A percentile compares a stretch with the other conserved stretches of the same genome.
Evolutionary conservation across 2,797 vertebrate species (phyloP).

Genomic region (Pseudomugil gertrudae): DNA sequence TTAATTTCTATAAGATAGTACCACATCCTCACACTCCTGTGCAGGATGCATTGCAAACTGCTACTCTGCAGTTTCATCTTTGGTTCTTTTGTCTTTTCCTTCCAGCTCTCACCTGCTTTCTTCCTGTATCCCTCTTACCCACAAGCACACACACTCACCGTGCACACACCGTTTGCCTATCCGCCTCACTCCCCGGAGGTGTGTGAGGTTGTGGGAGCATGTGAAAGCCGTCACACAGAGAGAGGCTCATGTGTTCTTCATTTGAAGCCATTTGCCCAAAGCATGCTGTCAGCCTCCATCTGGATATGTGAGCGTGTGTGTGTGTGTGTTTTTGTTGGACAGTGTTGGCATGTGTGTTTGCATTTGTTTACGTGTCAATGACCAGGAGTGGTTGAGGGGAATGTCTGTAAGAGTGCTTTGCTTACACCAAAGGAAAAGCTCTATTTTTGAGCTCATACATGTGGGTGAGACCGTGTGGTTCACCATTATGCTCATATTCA

Average conservation of each 20-base stretch:
- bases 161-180: constrained; percentile 19
- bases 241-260: constrained; percentile 77
- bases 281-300: constrained; percentile 81
- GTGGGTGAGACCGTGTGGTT: constrained; percentile 26
- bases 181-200: constrained; percentile 58
- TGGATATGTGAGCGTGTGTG: constrained; percentile 54
- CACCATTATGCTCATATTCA: constrained; percentile 27
- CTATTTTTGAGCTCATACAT: constrained; percentile 48
- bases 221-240: constrained; percentile 79
- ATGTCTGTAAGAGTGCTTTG: constrained; percentile 57
- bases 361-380: constrained; percentile 75
- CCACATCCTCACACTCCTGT: neutral
- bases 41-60: neutral
- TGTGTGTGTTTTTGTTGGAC: constrained; percentile 34
- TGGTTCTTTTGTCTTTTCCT: neutral
- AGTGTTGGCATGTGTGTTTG: constrained; percentile 35
- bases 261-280: constrained; percentile 79
- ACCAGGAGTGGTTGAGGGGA: constrained; percentile 66
- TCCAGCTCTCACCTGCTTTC: neutral
- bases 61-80: neutral
- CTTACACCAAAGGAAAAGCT: constrained; percentile 44
- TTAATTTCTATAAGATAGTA: neutral
- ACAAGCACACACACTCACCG: constrained; percentile 9
- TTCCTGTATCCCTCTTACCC: constrained; percentile 3
- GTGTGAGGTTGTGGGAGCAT: constrained; percentile 73